Conservation (phyloP, 2,888 invertebrate genomes). For the Eucera pruinosa region DNA sequence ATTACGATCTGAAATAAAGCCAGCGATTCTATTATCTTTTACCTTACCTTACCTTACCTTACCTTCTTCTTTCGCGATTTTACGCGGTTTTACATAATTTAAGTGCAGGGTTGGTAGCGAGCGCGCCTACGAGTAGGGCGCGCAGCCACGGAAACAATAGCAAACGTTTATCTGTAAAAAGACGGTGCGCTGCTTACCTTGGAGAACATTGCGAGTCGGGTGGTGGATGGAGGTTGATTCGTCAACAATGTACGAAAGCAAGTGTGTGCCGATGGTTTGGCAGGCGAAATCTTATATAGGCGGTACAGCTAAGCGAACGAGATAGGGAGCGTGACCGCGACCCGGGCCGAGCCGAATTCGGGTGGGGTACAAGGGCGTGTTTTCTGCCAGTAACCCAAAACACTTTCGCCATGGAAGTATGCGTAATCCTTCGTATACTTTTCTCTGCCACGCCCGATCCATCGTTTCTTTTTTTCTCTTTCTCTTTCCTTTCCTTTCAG, state of each 20-base stretch:
- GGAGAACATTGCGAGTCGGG: conserved; percentile 57
- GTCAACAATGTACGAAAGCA: conserved; percentile 31
- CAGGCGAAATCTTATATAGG: conserved; percentile 76
- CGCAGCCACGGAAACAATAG: too few relatives aligned
- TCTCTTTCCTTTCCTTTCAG: not conserved
- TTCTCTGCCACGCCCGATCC: conserved; percentile 48
- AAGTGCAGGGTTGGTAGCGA: too few relatives aligned
- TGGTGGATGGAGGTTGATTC: conserved; percentile 25
- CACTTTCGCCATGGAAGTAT: conserved; percentile 50
- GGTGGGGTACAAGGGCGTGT: conserved; percentile 69
- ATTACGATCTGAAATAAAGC: conserved; percentile 70
- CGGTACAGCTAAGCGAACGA: conserved; percentile 30
- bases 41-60: not conserved
- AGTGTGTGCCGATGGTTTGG: conserved; percentile 33
- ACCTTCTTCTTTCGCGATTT: not conserved
- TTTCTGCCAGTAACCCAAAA: conserved; percentile 61
- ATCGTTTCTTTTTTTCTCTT: conserved; percentile 9
- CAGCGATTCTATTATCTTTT: too few relatives aligned
- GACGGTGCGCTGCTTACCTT: conserved; percentile 62
- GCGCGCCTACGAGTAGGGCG: too few relatives aligned
- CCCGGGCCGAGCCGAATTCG: conserved; percentile 47
- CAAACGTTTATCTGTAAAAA: too few relatives aligned
- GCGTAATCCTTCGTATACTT: conserved; percentile 31
- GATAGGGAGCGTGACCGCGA: not conserved
- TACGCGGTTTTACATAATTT: too few relatives aligned